Percentiles rank a stretch among this genome's conserved stretches.
Conservation (phyloP, 2,888 invertebrate genomes). For the Schizotus pectinicornis region DNA sequence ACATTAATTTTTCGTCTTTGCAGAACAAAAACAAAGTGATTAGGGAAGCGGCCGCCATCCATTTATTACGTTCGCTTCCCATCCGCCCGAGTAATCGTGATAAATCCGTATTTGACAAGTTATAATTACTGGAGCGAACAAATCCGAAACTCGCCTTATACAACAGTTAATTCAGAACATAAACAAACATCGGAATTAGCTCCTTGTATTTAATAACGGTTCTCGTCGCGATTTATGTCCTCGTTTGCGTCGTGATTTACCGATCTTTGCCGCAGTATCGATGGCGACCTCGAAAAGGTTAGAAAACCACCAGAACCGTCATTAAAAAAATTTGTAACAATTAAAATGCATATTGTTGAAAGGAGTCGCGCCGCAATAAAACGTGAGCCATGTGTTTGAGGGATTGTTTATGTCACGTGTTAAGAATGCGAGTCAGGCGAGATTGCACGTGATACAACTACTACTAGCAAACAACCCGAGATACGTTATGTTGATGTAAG, state of each 20-base stretch:
- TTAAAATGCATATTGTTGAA: conserved; percentile 23
- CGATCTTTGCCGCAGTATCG: not conserved
- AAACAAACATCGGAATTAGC: conserved; percentile 11
- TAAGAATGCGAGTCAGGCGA: conserved; percentile 47
- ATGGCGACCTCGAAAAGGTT: not conserved
- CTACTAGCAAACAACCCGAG: not conserved
- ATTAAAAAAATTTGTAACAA: not conserved
- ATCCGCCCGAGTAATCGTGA: conserved; percentile 6
- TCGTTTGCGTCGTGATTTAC: conserved; percentile 21
- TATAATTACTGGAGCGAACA: conserved; percentile 1
- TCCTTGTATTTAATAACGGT: conserved; percentile 23
- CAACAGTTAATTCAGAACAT: conserved; percentile 11
- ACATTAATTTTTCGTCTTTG: conserved; percentile 5
- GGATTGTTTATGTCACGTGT: conserved; percentile 41
- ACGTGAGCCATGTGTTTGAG: conserved; percentile 37
- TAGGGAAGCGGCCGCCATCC: not conserved
- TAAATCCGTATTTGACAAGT: conserved; percentile 9
- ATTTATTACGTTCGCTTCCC: conserved; percentile 2
- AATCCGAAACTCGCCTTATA: not conserved
- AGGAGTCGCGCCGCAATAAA: conserved; percentile 33
- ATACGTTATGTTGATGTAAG: conserved; percentile 14
- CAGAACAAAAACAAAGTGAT: conserved; percentile 5
- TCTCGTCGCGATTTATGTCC: not conserved
- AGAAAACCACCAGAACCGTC: not conserved
- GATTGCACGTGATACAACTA: conserved; percentile 40